Conservation (phyloP, 2,113 vertebrate species). For the Perca fluviatilis region DNA sequence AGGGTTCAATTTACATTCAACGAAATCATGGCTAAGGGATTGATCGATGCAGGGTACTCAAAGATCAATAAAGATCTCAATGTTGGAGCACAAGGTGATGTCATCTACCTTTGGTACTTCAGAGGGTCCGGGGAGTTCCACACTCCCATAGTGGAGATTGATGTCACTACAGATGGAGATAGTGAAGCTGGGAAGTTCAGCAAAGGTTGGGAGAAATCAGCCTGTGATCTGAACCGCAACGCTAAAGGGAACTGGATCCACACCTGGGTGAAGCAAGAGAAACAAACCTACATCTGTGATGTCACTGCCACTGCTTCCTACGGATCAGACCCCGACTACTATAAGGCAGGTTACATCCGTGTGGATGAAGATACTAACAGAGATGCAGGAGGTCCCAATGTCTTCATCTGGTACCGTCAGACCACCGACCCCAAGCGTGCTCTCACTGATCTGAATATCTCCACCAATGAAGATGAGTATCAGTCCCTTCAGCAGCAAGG, state of each 20-base stretch:
- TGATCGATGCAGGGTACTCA: neutral
- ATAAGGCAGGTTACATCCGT: neutral
- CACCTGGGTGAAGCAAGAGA: conserved; percentile 17
- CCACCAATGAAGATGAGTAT: fast-evolving
- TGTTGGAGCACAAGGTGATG: fast-evolving
- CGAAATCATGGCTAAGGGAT: fast-evolving
- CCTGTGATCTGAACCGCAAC: neutral
- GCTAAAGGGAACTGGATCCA: neutral
- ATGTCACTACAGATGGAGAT: neutral
- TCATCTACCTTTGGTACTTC: conserved; percentile 20
- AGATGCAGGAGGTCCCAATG: neutral
- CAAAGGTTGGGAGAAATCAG: neutral
- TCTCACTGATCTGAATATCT: neutral
- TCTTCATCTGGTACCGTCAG: conserved; percentile 34
- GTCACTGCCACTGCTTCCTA: neutral
- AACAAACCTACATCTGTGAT: conserved; percentile 24
- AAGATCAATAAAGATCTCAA: fast-evolving
- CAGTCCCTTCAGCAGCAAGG: neutral
- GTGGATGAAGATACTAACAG: neutral
- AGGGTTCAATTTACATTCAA: conserved; percentile 14
- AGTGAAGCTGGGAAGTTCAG: neutral
- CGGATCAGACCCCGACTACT: fast-evolving
- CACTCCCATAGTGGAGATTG: neutral
- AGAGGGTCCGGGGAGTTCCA: neutral
- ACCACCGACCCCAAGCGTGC: neutral